Evolutionary conservation across 1,140 invertebrate genomes (phyloP), one percentile per base, ranked within the genome.

Genomic region (Zaprionus kolodkinae): DNA sequence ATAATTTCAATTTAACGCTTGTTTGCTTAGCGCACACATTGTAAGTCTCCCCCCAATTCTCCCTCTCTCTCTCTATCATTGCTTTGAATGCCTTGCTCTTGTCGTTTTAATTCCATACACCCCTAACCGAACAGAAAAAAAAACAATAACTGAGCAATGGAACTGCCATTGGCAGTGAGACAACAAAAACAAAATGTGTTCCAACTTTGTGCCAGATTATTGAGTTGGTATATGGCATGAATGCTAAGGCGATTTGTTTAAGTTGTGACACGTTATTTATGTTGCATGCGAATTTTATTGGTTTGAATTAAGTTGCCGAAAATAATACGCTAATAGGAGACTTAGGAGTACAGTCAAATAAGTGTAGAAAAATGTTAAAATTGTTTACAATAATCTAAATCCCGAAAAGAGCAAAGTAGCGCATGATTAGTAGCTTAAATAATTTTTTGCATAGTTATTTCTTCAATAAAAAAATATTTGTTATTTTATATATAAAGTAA

Each of bases 1-100:
- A 88, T 88, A 88, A 88, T 88, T 88, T 89, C 80, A 88, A 88
- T 88, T 88, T 88, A 88, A 88, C 84, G 84, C 84, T 88, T 89
- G 84, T 88, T 88, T 88, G 86, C 59, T 52, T 78, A 79, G 67
- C 80, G 66, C 66, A 77, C 71, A 82, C 67, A 80, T 68, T 78
- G 61, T 71, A 76, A 59, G 68, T 71, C 63, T 15, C n/a, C 40
- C 7, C 17, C 12, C 17, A 6, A 10, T 9, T 48, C 43, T 17
- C 17, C 1, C 17, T 21, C 15, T 21, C 3, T 7, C 11, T 50
- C 45, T 45, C 15, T 65, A 38, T n/a, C 48, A 45, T 61, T 62
- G 43, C 80, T 83, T 86, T 87, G 61, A 82, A 82, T 84, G 69
- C 11, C 74, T 48, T 55, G 59, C 55, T 73, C 76, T 45, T 66